Evolutionary conservation across 2,888 invertebrate species (phyloP), one percentile per base, ranked within the genome.

Genomic region (Anoncus sp.): DNA sequence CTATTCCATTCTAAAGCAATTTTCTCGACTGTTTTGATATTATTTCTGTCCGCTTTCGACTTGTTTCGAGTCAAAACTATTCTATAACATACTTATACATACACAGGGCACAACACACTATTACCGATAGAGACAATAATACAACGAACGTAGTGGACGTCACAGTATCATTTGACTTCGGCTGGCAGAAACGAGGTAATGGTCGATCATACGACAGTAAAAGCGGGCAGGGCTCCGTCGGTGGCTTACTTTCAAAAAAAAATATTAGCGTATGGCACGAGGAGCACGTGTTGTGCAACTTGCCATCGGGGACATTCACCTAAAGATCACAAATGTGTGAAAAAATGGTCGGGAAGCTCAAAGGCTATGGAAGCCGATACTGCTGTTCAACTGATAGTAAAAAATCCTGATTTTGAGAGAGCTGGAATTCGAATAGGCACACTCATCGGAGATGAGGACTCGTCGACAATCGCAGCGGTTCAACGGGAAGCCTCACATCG

Each of bases 361-460:
- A 59, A 71, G 16, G 79, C 70, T 5, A 66, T 77, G 12, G 24
- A n/a, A n/a, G n/a, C n/a, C n/a, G n/a, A n/a, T n/a, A n/a, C n/a
- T n/a, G n/a, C n/a, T n/a, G n/a, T n/a, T n/a, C n/a, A 75, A 55
- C 20, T 80, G 22, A 51, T 77, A 14, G 31, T 63, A 6, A 40
- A 77, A 1, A 70, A 78, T 47, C 3, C 22, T 22, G 12, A 24
- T 7, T 57, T 78, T 12, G 14, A 65, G 22, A 38, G 70, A 53
- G 71, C 77, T 57, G 40, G 51, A 6, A 71, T 78, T 14, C 31
- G 47, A 18, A 53, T 78, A 10, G 57, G 55, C 2, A 59, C 55
- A 7, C 31, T 80, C 1, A 73, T 80, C 45, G 80, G 81, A 14
- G 75, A 79, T 45, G 81, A 75, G n/a, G 82, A 81, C 60, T 67